phyloP scores from a whole-genome alignment of 2,888 invertebrate genomes.

The Zonitis immaculata region DNA sequence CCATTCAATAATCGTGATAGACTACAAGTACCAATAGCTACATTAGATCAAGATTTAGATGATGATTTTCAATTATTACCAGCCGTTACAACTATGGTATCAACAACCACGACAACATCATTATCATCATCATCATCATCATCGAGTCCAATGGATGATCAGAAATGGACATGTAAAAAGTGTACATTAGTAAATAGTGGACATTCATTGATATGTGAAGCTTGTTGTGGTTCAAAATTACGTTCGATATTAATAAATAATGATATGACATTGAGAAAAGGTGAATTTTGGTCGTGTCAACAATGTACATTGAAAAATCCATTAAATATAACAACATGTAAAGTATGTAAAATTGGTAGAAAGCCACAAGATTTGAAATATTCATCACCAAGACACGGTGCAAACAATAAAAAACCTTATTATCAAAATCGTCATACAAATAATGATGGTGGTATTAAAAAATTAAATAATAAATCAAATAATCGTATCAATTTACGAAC shows the following conservation, averaged over 20 bases:
- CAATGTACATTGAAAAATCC: conserved; percentile 81
- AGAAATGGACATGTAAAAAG: conserved; percentile 78
- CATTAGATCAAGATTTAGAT: conserved; percentile 64
- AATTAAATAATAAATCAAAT: conserved; percentile 25
- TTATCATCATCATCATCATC: not conserved
- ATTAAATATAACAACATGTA: conserved; percentile 60
- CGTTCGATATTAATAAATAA: conserved; percentile 61
- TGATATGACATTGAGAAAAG: conserved; percentile 65
- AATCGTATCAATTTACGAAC: conserved; percentile 29
- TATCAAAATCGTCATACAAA: conserved; percentile 24
- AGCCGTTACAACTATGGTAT: conserved; percentile 42
- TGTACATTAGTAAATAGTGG: conserved; percentile 81
- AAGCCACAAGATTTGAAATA: not conserved
- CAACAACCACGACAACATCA: not conserved
- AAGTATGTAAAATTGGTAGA: conserved; percentile 66
- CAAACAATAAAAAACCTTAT: conserved; percentile 34
- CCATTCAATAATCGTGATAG: conserved; percentile 22
- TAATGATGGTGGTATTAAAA: conserved; percentile 2
- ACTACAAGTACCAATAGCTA: conserved; percentile 58
- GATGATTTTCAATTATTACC: conserved; percentile 64
- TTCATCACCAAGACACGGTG: conserved; percentile 54
- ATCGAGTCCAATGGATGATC: conserved; percentile 37
- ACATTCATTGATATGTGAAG: conserved; percentile 69
- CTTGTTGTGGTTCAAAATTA: conserved; percentile 80
- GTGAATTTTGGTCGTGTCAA: conserved; percentile 74